Percentiles rank a stretch among this genome's conserved stretches.
Conservation (phyloP, 2,113 vertebrate species). For the Rhinolophus ferrumequinum region DNA sequence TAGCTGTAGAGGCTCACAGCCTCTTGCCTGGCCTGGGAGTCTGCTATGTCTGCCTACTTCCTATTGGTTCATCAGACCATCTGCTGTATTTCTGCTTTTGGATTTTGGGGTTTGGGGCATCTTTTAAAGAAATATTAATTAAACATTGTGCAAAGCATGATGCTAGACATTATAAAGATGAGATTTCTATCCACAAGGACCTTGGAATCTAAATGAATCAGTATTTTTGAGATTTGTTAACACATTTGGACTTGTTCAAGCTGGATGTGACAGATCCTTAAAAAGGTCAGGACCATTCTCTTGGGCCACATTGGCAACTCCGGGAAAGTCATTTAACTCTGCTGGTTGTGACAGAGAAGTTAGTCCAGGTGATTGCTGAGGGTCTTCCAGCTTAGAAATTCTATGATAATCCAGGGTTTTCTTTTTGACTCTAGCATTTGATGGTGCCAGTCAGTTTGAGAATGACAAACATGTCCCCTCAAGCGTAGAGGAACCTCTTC, state of each 20-base stretch:
- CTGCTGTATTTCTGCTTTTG: not conserved
- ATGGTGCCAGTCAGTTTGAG: not conserved
- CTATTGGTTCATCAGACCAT: not conserved
- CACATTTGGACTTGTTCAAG: not conserved
- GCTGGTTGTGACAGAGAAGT: not conserved
- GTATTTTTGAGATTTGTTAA: constrained; percentile 23
- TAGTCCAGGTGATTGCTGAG: not conserved
- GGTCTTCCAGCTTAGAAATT: not conserved
- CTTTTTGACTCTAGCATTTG: not conserved
- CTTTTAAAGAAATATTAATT: constrained; percentile 26
- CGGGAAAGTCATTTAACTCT: not conserved
- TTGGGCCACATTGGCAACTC: not conserved
- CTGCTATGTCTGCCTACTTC: not conserved
- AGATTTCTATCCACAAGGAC: not conserved
- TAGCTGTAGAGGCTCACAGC: not conserved
- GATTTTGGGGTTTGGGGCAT: not conserved
- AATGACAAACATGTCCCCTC: not conserved
- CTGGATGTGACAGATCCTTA: not conserved
- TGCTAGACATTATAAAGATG: not conserved
- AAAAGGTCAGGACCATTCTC: not conserved
- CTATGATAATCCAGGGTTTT: not conserved
- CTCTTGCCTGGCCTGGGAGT: not conserved
- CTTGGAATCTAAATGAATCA: not conserved
- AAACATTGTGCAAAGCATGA: not conserved
- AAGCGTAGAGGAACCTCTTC: not conserved